phyloP scores from a whole-genome alignment of 92 coral and sea anemone genomes.

The Palythoa caribaeorum region DNA sequence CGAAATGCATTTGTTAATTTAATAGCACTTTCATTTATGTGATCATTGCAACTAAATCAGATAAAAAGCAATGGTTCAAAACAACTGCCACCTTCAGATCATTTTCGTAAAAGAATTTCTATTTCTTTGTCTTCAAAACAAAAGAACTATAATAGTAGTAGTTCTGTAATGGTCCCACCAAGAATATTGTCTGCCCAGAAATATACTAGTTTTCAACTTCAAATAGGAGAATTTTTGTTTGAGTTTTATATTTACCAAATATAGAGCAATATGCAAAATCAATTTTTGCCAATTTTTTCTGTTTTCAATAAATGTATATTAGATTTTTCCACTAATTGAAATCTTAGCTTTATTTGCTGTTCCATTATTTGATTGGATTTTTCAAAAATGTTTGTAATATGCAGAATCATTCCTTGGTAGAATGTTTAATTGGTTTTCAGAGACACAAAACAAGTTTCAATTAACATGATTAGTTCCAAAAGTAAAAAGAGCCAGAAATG shows the following conservation, averaged over 20 bases:
- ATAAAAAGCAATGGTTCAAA: conserved; percentile 68
- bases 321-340: conserved; percentile 86
- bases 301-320: conserved; percentile 72
- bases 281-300: conserved; percentile 70
- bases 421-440: conserved; percentile 48
- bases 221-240: conserved; percentile 24
- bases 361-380: conserved; percentile 52
- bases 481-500: conserved; percentile 37
- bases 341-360: conserved; percentile 41
- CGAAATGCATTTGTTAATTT: conserved; percentile 95
- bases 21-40: conserved; percentile 80
- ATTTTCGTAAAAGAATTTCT: conserved; percentile 55
- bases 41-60: conserved; percentile 85
- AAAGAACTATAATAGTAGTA: conserved; percentile 24
- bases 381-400: conserved; percentile 44
- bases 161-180: neutral
- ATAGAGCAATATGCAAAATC: conserved; percentile 77
- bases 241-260: conserved; percentile 71
- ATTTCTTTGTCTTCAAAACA: conserved; percentile 57
- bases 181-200: neutral
- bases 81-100: conserved; percentile 51
- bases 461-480: conserved; percentile 29
- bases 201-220: neutral
- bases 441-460: conserved; percentile 38
- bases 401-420: conserved; percentile 37